phyloP scores from a whole-genome alignment of 2,113 vertebrate genomes.

The Dissostichus mawsoni region DNA sequence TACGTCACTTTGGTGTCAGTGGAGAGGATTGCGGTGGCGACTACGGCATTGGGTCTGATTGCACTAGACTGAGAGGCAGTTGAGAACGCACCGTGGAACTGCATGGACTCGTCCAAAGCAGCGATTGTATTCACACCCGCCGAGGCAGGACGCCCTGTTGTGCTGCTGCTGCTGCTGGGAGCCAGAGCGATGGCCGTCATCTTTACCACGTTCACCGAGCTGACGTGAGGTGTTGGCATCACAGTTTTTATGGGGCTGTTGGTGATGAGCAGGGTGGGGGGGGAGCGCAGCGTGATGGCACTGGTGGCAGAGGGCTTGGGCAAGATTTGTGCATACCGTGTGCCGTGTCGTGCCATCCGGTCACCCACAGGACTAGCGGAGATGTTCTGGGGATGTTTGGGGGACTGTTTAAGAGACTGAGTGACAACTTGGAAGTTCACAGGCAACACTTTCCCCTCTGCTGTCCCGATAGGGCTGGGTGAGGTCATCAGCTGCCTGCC shows the following conservation, averaged over 20 bases:
- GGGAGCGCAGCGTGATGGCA: constrained; percentile 95
- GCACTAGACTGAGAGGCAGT: constrained; percentile 86
- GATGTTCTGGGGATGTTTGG: constrained; percentile 94
- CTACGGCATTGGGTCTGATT: constrained; percentile 70
- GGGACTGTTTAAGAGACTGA: constrained; percentile 94
- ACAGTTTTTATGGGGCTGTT: constrained; percentile 99
- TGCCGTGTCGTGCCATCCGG: constrained; percentile 90
- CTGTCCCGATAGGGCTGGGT: constrained; percentile 91
- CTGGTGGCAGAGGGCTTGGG: constrained; percentile 95
- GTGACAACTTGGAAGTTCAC: constrained; percentile 97
- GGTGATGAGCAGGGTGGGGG: constrained; percentile 95
- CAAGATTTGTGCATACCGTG: constrained; percentile 94
- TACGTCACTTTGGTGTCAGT: constrained; percentile 88
- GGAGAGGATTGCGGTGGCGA: constrained; percentile 67
- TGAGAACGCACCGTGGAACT: constrained; percentile 85
- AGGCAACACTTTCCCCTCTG: constrained; percentile 95
- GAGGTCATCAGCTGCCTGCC: constrained; percentile 95
- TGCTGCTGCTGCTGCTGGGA: constrained; percentile 84
- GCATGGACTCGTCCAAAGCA: constrained; percentile 85
- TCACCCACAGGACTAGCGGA: constrained; percentile 96
- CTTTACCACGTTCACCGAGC: constrained; percentile 96
- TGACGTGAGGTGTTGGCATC: constrained; percentile 92
- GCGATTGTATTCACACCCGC: constrained; percentile 80
- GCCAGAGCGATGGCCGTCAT: constrained; percentile 97
- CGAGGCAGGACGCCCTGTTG: constrained; percentile 88